Conservation (phyloP, 2,113 vertebrate species). For the Vireo altiloquus region DNA sequence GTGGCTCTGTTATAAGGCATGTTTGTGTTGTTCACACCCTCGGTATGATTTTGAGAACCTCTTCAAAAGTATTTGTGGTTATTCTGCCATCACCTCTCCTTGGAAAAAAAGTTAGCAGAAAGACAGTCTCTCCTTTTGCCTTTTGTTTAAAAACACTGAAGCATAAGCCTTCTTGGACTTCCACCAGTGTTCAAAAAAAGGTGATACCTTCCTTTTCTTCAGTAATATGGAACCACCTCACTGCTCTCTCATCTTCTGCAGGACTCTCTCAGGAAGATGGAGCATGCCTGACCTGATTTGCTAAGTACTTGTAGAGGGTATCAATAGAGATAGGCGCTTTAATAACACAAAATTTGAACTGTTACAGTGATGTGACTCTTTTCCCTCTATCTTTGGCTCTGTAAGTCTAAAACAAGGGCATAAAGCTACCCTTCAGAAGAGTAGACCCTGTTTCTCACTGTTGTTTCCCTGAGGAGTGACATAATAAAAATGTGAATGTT, state of each 20-base stretch:
- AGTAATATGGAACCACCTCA: not conserved
- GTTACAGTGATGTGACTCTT: accelerated
- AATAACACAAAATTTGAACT: not conserved
- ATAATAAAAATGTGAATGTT: not conserved
- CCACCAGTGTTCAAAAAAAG: not conserved
- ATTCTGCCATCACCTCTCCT: not conserved
- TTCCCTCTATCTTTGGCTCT: not conserved
- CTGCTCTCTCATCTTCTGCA: not conserved
- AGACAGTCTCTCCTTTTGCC: not conserved
- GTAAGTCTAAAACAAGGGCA: not conserved
- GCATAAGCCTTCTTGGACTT: not conserved
- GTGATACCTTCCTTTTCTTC: not conserved
- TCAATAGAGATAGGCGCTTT: not conserved
- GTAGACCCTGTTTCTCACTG: not conserved
- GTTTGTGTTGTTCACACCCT: not conserved
- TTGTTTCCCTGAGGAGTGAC: not conserved
- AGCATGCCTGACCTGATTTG: not conserved
- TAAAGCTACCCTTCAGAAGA: not conserved
- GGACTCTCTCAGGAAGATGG: not conserved
- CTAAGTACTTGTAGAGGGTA: not conserved
- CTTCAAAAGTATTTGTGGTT: not conserved
- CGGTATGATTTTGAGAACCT: not conserved
- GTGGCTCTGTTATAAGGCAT: not conserved
- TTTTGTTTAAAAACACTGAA: not conserved
- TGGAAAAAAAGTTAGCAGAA: not conserved